Conservation (phyloP, 2,113 vertebrate species). For the Pomatorhinus ruficollis region DNA sequence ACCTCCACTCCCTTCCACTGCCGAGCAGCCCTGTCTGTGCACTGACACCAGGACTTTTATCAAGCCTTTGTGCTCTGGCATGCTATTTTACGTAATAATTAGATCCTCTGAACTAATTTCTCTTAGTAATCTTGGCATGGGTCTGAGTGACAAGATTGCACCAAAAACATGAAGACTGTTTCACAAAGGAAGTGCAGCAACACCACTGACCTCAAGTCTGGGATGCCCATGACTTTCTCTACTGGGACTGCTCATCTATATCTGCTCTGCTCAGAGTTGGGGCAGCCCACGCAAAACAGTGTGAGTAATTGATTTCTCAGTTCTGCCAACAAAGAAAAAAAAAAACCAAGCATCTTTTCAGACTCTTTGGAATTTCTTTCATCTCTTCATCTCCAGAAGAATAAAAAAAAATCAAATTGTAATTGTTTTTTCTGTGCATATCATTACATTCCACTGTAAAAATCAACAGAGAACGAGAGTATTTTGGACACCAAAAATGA, state of each 20-base stretch:
- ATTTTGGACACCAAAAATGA: not conserved
- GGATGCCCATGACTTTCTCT: not conserved
- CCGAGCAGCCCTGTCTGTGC: not conserved
- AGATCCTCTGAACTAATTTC: not conserved
- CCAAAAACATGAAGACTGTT: not conserved
- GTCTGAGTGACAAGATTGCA: not conserved
- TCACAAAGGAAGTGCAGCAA: rapidly evolving
- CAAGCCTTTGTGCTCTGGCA: not conserved
- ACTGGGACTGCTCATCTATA: not conserved
- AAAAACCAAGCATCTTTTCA: not conserved
- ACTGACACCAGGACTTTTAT: not conserved
- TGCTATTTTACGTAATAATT: not conserved
- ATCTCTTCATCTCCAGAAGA: not conserved
- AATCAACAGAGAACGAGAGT: not conserved
- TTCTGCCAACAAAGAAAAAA: not conserved
- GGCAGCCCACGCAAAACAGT: not conserved
- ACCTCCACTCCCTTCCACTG: rapidly evolving
- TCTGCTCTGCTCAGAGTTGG: not conserved
- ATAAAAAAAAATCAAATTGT: not conserved
- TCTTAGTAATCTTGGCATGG: not conserved
- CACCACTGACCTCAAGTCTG: not conserved
- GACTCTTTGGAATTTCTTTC: not conserved
- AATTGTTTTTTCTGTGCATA: not conserved
- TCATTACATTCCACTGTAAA: not conserved
- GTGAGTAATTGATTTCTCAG: not conserved